A percentile compares a stretch with the other conserved stretches of the same genome.
Conservation (phyloP, 2,113 vertebrate genomes). For the Recurvirostra avosetta region DNA sequence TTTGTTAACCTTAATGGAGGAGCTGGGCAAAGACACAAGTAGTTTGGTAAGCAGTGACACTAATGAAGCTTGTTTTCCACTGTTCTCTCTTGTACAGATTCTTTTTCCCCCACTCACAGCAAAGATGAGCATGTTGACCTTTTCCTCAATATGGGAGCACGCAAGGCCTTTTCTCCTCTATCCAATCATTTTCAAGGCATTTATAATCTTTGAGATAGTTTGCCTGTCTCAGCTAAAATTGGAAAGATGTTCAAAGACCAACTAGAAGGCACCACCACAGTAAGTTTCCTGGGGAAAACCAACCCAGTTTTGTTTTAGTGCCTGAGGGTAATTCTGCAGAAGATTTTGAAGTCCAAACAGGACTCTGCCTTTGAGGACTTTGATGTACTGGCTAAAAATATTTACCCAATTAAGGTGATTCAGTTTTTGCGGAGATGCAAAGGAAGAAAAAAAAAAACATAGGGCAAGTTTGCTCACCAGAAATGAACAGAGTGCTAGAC, state of each 20-base stretch:
- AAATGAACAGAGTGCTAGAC: background rate
- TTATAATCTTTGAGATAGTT: background rate
- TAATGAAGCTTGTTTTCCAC: background rate
- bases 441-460: background rate
- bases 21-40: rapidly evolving
- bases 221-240: background rate
- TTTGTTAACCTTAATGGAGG: background rate
- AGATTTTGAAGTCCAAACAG: background rate
- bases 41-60: background rate
- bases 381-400: background rate
- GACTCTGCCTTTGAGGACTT: background rate
- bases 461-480: background rate
- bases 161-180: background rate
- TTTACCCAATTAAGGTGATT: background rate
- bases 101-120: rapidly evolving
- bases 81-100: background rate
- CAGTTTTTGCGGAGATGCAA: background rate
- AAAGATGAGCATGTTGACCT: background rate
- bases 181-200: background rate
- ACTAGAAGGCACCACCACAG: background rate
- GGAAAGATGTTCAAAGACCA: background rate
- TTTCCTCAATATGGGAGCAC: background rate
- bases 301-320: background rate
- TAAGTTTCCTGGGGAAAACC: background rate
- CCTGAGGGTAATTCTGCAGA: background rate